Evolutionary conservation across 2,888 invertebrate genomes (phyloP), one percentile per base, ranked within the genome.

Genomic region (Pollenia amentaria): DNA sequence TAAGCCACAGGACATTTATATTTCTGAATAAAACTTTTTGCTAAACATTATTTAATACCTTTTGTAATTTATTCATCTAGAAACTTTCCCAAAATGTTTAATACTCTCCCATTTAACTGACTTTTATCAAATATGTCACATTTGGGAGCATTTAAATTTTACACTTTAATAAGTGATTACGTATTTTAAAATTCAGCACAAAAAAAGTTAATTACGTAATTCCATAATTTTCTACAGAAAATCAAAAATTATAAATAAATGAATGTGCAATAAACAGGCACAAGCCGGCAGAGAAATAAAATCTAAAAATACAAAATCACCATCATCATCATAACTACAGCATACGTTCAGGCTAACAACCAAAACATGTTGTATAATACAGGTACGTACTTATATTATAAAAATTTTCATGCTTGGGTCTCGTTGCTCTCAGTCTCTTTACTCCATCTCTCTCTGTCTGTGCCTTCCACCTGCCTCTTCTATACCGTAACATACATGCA

Each of bases 161-260:
- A 69, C 10, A 48, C 7, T 51, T n/a, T 69, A n/a, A 16, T 29
- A 53, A 70, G 2, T 53, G 40, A 51, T 40, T 53, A 6, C 16
- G 18, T n/a, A n/a, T 29, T 21, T n/a, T 3, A 44, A 29, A 57
- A 57, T 2, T 9, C 6, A 57, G 55, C 3, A n/a, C 55, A n/a
- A 57, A 44, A 67, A 48, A 16, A 16, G 7, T 21, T 46, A 44
- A 14, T 10, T 38, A 60, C 29, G 11, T 40, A 40, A 60, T 60
- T 38, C 3, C 38, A n/a, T 40, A 46, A 29, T 29, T 3, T 18
- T 16, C 16, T 51, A 16, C 7, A 9, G 9, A 53, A 55, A 12
- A 40, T 12, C 38, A 53, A 51, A 69, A 69, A 69, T 69, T 51
- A 18, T 16, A 38, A 69, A 55, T 18, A 16, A 6, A 12, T 51